Conservation (phyloP, 1,140 invertebrate genomes). For the Zaprionus africanus region DNA sequence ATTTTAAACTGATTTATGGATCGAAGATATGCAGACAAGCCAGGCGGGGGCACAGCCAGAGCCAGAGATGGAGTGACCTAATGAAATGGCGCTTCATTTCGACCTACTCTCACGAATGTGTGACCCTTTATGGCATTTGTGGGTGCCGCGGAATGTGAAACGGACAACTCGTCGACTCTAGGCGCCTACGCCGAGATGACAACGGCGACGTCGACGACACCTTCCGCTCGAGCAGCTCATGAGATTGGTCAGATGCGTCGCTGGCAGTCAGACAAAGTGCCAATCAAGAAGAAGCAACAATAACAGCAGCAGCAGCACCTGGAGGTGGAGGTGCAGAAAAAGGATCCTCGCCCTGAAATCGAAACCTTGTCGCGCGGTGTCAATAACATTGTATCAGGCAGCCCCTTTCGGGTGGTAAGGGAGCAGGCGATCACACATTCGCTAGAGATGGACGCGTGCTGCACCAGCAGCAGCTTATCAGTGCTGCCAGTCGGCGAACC, state of each 20-base stretch:
- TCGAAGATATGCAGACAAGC: neutral
- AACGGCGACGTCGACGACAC: neutral
- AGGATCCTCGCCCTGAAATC: slow-evolving; percentile 53
- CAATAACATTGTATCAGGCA: slow-evolving; percentile 71
- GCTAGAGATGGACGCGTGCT: slow-evolving; percentile 4
- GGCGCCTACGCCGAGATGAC: slow-evolving; percentile 41
- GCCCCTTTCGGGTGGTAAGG: slow-evolving; percentile 5
- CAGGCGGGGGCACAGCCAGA: neutral
- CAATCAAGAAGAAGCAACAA: slow-evolving; percentile 62
- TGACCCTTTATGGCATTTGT: slow-evolving; percentile 20
- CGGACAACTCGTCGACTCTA: neutral
- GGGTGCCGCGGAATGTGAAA: slow-evolving; percentile 15
- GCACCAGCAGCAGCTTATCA: neutral
- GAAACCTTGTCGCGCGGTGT: slow-evolving; percentile 71
- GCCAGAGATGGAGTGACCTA: slow-evolving; percentile 27
- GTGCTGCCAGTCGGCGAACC: neutral
- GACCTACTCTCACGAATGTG: slow-evolving; percentile 2
- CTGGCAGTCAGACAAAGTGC: slow-evolving; percentile 72
- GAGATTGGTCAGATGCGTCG: slow-evolving; percentile 26
- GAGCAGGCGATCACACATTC: neutral
- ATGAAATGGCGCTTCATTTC: slow-evolving; percentile 72
- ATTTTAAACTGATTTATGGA: slow-evolving; percentile 68
- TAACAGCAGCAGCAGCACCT: slow-evolving; percentile 34
- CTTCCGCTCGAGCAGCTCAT: slow-evolving; percentile 59
- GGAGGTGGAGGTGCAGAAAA: slow-evolving; percentile 14